Conservation (phyloP, 2,113 vertebrate species). For the Microtus oregoni region DNA sequence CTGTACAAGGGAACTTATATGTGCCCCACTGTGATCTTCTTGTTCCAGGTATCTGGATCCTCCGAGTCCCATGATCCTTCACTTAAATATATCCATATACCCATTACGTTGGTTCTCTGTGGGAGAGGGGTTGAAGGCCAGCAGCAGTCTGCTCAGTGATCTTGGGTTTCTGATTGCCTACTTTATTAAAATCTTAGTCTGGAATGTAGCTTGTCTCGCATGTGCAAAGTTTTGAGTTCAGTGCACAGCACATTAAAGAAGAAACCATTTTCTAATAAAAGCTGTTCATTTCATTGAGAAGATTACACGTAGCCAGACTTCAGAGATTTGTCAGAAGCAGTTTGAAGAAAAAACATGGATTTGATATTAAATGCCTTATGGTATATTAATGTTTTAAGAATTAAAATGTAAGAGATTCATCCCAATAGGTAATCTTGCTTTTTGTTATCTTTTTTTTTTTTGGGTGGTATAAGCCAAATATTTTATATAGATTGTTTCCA, state of each 20-base stretch:
- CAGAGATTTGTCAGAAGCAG: background rate
- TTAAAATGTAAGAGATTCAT: background rate
- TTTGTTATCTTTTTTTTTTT: conserved; percentile 36
- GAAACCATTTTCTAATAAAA: background rate
- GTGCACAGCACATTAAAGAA: background rate
- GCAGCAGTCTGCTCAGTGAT: background rate
- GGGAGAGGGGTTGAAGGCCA: background rate
- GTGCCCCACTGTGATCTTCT: background rate
- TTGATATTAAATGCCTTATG: conserved; percentile 14
- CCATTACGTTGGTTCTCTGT: background rate
- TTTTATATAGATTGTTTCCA: background rate
- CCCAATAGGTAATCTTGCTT: background rate
- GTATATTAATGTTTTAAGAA: conserved; percentile 36
- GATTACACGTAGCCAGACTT: background rate
- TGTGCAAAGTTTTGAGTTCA: background rate
- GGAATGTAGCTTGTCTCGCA: background rate
- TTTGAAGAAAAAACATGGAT: conserved; percentile 6
- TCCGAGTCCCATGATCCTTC: background rate
- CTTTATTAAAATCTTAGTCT: background rate
- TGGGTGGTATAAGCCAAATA: background rate
- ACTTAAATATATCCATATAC: background rate
- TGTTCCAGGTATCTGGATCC: background rate
- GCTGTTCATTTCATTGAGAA: conserved; percentile 43
- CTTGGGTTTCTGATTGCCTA: background rate
- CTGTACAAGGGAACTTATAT: background rate